phyloP scores from a whole-genome alignment of 2,888 invertebrate species.

The Pardosa pseudoannulata region DNA sequence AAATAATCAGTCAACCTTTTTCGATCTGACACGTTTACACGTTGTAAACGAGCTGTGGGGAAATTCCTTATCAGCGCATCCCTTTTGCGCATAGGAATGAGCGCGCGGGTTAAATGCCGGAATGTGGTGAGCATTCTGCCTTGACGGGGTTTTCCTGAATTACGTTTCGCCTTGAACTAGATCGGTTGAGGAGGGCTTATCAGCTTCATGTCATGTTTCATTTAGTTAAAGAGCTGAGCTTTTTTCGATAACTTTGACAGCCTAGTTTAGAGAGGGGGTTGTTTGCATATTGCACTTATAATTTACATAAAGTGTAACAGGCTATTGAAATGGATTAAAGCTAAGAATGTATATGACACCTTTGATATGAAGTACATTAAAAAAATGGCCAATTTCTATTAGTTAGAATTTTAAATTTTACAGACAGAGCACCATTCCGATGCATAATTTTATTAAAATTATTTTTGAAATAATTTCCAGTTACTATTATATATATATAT shows the following conservation, averaged over 20 bases:
- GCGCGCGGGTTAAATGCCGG: background rate
- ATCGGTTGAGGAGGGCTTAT: background rate
- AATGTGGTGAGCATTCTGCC: background rate
- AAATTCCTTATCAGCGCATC: background rate
- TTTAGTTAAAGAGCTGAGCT: background rate
- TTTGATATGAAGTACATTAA: too few relatives aligned
- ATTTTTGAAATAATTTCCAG: too few relatives aligned
- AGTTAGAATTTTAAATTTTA: too few relatives aligned
- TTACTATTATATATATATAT: too few relatives aligned
- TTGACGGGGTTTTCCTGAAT: slow-evolving; percentile 8
- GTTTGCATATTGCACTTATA: background rate
- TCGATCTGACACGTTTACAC: background rate
- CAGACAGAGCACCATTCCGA: too few relatives aligned
- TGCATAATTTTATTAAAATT: too few relatives aligned
- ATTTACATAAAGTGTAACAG: too few relatives aligned
- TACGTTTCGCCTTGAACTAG: slow-evolving; percentile 17
- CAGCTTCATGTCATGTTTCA: background rate
- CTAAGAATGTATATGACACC: too few relatives aligned
- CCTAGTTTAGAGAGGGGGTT: background rate
- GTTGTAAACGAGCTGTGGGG: background rate
- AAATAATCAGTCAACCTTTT: background rate
- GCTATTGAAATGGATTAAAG: too few relatives aligned
- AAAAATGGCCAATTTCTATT: too few relatives aligned
- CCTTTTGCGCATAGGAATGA: background rate
- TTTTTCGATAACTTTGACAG: background rate